Evolutionary conservation across 2,113 vertebrate genomes (phyloP).

Genomic region (Nothocercus nigrocapillus): DNA sequence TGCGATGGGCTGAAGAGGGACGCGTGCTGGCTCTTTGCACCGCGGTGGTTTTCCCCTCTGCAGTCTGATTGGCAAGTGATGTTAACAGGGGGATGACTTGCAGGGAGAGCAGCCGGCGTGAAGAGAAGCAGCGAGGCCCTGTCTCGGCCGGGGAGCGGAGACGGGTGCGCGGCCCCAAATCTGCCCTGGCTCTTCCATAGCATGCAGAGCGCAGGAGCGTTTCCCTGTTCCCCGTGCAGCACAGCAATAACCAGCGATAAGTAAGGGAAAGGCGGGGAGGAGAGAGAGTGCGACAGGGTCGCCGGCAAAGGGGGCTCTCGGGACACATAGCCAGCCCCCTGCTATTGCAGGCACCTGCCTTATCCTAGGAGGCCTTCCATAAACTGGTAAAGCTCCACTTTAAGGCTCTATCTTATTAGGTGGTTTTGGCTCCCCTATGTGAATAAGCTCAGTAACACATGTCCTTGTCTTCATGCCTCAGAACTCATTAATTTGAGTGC

Average conservation of each 20-base stretch:
- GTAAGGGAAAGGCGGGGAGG: background rate
- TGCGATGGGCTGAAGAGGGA: constrained; percentile 53
- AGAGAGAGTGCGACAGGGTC: background rate
- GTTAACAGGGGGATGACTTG: constrained; percentile 45
- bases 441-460: background rate
- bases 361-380: background rate
- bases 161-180: background rate
- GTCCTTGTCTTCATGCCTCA: background rate
- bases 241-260: background rate
- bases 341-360: background rate
- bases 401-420: background rate
- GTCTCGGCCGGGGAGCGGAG: background rate
- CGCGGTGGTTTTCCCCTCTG: constrained; percentile 41
- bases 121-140: constrained; percentile 3
- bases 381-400: constrained; percentile 9
- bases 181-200: background rate
- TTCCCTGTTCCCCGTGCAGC: background rate
- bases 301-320: background rate
- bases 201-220: background rate
- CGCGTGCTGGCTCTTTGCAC: constrained; percentile 46
- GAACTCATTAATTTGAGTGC: background rate
- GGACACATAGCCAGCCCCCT: background rate
- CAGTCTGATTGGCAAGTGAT: constrained; percentile 10
- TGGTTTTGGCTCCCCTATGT: background rate
- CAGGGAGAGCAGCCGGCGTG: background rate